Conservation (phyloP, 2,797 vertebrate species). For the Enteromius treurensis region DNA sequence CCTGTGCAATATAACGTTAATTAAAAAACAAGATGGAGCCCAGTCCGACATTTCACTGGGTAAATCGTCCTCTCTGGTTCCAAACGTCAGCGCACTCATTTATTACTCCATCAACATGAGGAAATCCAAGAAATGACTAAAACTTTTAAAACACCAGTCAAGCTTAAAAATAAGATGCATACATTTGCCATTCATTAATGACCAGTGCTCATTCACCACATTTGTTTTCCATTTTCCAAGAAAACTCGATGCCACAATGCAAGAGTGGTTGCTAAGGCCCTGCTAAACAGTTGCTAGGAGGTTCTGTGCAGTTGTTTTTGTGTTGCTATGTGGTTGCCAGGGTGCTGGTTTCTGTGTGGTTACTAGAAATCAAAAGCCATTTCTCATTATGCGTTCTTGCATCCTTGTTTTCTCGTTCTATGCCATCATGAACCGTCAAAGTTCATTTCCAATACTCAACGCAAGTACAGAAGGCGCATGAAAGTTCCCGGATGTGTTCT, state of each 20-base stretch:
- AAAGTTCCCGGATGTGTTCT: background rate
- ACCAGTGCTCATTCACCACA: background rate
- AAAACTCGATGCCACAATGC: background rate
- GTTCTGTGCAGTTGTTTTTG: background rate
- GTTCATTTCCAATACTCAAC: background rate
- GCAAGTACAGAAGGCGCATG: background rate
- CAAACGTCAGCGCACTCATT: constrained; percentile 37
- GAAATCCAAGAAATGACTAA: constrained; percentile 43
- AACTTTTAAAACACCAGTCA: constrained; percentile 12
- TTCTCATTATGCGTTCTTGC: background rate
- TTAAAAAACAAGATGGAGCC: constrained; percentile 62
- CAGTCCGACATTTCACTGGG: constrained; percentile 43
- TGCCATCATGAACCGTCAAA: background rate
- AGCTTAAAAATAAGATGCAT: constrained; percentile 36
- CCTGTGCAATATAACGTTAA: constrained; percentile 60
- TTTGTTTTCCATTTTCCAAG: background rate
- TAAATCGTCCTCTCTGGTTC: constrained; percentile 52
- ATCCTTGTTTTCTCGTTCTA: background rate
- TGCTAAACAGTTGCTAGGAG: background rate
- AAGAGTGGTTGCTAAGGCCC: background rate
- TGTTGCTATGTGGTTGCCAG: background rate
- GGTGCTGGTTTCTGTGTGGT: background rate
- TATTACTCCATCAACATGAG: constrained; percentile 38
- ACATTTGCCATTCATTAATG: constrained; percentile 24
- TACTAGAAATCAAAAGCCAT: background rate